Evolutionary conservation across 2,888 invertebrate species (phyloP).

Genomic region (Sepioteuthis lessoniana): DNA sequence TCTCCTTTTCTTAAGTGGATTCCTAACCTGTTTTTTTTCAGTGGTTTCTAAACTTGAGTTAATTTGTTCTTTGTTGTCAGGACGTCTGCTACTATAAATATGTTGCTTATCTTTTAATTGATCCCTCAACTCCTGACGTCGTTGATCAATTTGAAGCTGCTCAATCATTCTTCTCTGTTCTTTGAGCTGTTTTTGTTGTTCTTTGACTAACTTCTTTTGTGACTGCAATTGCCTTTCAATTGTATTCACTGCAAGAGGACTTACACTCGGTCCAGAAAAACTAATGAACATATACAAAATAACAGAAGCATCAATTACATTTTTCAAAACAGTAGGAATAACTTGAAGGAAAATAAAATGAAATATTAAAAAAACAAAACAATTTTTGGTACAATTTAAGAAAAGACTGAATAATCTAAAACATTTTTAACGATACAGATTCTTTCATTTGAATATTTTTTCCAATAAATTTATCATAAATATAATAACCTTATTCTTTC

Average conservation of each 20-base stretch:
- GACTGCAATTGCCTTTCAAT: constrained; percentile 67
- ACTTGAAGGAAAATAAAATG: too few relatives aligned
- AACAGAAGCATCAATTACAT: not conserved
- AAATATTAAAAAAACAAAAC: too few relatives aligned
- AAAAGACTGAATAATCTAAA: too few relatives aligned
- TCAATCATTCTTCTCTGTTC: constrained; percentile 70
- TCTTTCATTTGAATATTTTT: too few relatives aligned
- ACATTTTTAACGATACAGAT: too few relatives aligned
- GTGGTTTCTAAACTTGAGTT: constrained; percentile 59
- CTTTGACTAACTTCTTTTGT: constrained; percentile 71
- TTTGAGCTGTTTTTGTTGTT: constrained; percentile 70
- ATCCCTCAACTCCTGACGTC: constrained; percentile 44
- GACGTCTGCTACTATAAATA: constrained; percentile 55
- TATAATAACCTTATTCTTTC: too few relatives aligned
- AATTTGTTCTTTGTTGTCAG: constrained; percentile 57
- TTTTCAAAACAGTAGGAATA: too few relatives aligned
- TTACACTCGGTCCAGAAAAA: not conserved
- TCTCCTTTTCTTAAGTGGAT: not conserved
- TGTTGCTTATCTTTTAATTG: constrained; percentile 49
- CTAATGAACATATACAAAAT: not conserved
- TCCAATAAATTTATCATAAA: too few relatives aligned
- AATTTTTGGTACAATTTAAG: not conserved
- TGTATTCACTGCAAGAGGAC: not conserved
- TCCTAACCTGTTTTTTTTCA: constrained; percentile 53
- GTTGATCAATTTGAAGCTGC: constrained; percentile 65